phyloP scores from a whole-genome alignment of 2,113 vertebrate species.

The Delphinapterus leucas region DNA sequence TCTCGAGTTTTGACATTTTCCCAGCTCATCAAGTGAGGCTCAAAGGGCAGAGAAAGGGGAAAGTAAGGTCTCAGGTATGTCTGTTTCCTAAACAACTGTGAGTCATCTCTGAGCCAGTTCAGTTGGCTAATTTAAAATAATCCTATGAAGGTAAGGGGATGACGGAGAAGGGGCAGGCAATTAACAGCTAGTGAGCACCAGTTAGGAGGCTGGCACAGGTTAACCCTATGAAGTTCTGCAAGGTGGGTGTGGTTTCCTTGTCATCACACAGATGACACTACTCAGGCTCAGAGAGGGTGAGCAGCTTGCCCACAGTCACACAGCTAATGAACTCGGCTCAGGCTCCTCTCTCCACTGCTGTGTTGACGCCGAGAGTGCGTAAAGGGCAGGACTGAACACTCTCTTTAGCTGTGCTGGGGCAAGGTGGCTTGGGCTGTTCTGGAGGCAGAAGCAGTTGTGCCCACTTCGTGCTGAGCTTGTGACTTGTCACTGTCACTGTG shows the following conservation, averaged over 20 bases:
- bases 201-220: not conserved
- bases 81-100: constrained; percentile 14
- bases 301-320: not conserved
- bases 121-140: constrained; percentile 15
- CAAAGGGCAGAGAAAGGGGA: not conserved
- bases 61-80: not conserved
- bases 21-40: not conserved
- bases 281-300: not conserved
- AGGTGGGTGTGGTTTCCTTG: not conserved
- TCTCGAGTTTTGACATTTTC: constrained; percentile 14
- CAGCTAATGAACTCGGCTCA: not conserved
- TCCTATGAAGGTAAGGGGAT: not conserved
- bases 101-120: constrained; percentile 35
- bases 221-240: not conserved
- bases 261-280: not conserved
- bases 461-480: not conserved
- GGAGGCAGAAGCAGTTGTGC: not conserved
- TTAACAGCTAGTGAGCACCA: not conserved
- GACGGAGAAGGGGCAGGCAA: not conserved
- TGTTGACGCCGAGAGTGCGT: fast-evolving
- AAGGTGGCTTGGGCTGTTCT: not conserved
- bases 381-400: not conserved
- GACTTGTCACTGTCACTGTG: not conserved
- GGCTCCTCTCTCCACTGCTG: too few species aligned
- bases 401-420: not conserved